Evolutionary conservation across 92 coral and sea anemone genomes (phyloP), one percentile per base, ranked within the genome.

Genomic region (Hydrozoanthus gracilis): DNA sequence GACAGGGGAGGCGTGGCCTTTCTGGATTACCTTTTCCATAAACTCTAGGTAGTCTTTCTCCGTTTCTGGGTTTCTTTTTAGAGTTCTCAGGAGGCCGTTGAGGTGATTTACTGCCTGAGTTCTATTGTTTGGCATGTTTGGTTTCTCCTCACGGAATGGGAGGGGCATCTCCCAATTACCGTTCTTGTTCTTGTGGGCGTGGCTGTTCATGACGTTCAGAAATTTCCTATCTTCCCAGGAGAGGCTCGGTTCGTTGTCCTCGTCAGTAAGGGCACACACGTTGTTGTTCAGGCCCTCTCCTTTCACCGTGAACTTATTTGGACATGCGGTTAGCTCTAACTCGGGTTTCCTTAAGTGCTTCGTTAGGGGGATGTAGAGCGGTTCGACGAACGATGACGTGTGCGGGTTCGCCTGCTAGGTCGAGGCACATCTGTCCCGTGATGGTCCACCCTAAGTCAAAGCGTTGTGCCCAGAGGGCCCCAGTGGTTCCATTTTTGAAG

Each of bases 201-300:
- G 4, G 71, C 70, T 79, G 35, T 55, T 70, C 84, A 79, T 79
- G 39, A 18, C 27, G 4, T 20, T 16, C 1, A 79, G 0, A 7
- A 79, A 79, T 18, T 56, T 79, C 35, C 50, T 47, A 10, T 79
- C 84, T 61, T 88, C 84, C 16, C 82, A 82, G 74, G 90, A 80
- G 39, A 82, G 79, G 83, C 87, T 49, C 8, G 72, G 76, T 51
- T 73, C 74, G 62, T 86, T 78, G 87, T 88, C 90, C 51, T 88
- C 82, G 52, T 66, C 46, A 47, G 75, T 71, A 60, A 84, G 62
- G 87, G 70, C 20, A 35, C 82, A 88, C 16, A 82, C 77, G 76
- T 88, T 60, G 8, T 88, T 58, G 7, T 51, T 60, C 35, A 88
- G 55, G 71, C 71, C 27, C 71, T 66, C n/a, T 61, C 73, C 84